Conservation (phyloP, 2,888 invertebrate genomes). For the Galeruca laticollis region DNA sequence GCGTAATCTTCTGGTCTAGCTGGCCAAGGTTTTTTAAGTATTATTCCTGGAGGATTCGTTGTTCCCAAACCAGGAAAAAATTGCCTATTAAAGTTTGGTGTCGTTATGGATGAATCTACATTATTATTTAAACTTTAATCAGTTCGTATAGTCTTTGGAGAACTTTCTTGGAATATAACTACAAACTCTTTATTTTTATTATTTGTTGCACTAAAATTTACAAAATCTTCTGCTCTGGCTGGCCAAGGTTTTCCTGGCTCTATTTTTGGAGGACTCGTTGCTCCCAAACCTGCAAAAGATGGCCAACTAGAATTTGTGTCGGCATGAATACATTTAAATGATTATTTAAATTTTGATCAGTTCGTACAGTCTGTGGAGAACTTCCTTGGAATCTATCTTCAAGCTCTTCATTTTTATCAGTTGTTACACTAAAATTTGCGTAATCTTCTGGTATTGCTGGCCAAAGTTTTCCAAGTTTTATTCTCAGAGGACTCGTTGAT, state of each 20-base stretch:
- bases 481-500: conserved; percentile 32
- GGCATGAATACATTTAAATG: too few relatives aligned
- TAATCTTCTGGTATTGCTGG: conserved; percentile 41
- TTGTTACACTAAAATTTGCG: background rate
- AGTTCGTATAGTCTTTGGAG: background rate
- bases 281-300: conserved; percentile 5
- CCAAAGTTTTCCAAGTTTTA: conserved; percentile 47
- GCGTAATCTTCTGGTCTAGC: conserved; percentile 37
- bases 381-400: conserved; percentile 29
- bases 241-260: conserved; percentile 48
- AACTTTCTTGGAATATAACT: conserved; percentile 29
- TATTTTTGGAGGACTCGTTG: conserved; percentile 37
- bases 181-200: background rate
- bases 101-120: too few relatives aligned
- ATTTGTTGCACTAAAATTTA: background rate
- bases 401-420: conserved; percentile 1
- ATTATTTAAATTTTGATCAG: background rate
- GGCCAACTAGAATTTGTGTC: too few relatives aligned
- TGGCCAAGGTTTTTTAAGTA: conserved; percentile 46
- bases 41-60: conserved; percentile 38
- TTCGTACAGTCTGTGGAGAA: background rate
- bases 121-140: too few relatives aligned
- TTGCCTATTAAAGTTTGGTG: background rate
- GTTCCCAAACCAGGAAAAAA: conserved; percentile 8
- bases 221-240: conserved; percentile 35